A percentile compares a stretch with the other conserved stretches of the same genome.
Conservation (phyloP, 2,888 invertebrate genomes). For the Phaedon cochleariae region DNA sequence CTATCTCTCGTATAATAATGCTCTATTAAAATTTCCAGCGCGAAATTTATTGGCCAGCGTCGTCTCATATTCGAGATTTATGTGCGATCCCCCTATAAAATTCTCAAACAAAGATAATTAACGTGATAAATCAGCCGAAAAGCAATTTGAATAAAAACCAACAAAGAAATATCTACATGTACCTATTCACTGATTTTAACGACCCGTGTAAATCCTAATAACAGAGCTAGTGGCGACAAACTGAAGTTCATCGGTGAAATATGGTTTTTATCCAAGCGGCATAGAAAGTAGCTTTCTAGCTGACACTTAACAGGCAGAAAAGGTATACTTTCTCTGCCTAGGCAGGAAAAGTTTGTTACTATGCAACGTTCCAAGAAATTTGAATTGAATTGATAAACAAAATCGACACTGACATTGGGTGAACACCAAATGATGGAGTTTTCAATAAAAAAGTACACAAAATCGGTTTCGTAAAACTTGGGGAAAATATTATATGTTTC, state of each 20-base stretch:
- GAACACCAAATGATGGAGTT: too few relatives aligned
- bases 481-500: too few relatives aligned
- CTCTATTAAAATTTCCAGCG: constrained; percentile 12
- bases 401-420: too few relatives aligned
- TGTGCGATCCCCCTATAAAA: constrained; percentile 12
- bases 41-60: constrained; percentile 12
- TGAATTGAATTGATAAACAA: too few relatives aligned
- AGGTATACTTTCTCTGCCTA: too few relatives aligned
- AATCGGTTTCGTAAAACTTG: too few relatives aligned
- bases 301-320: too few relatives aligned
- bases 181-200: constrained; percentile 42
- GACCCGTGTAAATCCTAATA: constrained; percentile 42
- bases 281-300: too few relatives aligned
- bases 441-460: too few relatives aligned
- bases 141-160: constrained; percentile 28
- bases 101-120: constrained; percentile 25
- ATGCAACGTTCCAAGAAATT: too few relatives aligned
- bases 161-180: constrained; percentile 35
- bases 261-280: constrained; percentile 52
- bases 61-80: constrained; percentile 21
- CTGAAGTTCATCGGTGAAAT: constrained; percentile 49
- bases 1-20: constrained; percentile 5
- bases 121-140: constrained; percentile 24
- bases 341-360: too few relatives aligned
- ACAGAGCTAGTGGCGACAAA: constrained; percentile 36